Evolutionary conservation across 2,797 vertebrate genomes (phyloP).

Genomic region (Ctenopoma kingsleyae): DNA sequence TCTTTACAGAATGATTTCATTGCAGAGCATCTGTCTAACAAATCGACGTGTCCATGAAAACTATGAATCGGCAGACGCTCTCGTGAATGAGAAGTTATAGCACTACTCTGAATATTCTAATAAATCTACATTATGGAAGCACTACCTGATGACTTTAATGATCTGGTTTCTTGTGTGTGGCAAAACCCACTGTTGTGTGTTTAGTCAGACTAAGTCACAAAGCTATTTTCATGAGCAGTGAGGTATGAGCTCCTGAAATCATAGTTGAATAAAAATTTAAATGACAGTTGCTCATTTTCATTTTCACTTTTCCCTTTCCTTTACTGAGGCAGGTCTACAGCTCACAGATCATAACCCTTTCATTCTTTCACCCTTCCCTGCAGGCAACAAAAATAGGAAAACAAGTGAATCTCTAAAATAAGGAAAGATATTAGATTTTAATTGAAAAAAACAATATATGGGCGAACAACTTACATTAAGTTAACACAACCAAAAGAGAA

Average conservation of each 20-base stretch:
- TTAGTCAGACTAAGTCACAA: slow-evolving; percentile 1
- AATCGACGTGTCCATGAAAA: slow-evolving; percentile 53
- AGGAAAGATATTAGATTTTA: slow-evolving; percentile 76
- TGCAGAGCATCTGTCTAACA: slow-evolving; percentile 64
- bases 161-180: slow-evolving; percentile 58
- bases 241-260: background rate
- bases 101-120: slow-evolving; percentile 85
- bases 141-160: slow-evolving; percentile 48
- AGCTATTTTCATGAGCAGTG: background rate
- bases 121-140: slow-evolving; percentile 84
- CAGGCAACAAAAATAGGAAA: slow-evolving; percentile 11
- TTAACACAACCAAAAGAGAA: slow-evolving; percentile 73
- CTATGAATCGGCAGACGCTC: slow-evolving; percentile 63
- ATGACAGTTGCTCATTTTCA: background rate
- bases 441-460: slow-evolving; percentile 63
- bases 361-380: slow-evolving; percentile 22
- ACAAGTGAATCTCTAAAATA: slow-evolving; percentile 20
- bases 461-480: slow-evolving; percentile 76
- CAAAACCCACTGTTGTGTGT: slow-evolving; percentile 22
- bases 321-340: slow-evolving; percentile 19
- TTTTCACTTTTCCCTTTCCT: slow-evolving; percentile 4
- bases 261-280: slow-evolving; percentile 14
- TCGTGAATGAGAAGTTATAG: slow-evolving; percentile 79
- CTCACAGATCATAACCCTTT: background rate
- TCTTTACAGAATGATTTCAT: slow-evolving; percentile 76